These are phyloP conservation scores for Xestia ashworthii DNA, from an alignment of 2,888 invertebrate genomes.

Conservation along the genomic window DNA sequence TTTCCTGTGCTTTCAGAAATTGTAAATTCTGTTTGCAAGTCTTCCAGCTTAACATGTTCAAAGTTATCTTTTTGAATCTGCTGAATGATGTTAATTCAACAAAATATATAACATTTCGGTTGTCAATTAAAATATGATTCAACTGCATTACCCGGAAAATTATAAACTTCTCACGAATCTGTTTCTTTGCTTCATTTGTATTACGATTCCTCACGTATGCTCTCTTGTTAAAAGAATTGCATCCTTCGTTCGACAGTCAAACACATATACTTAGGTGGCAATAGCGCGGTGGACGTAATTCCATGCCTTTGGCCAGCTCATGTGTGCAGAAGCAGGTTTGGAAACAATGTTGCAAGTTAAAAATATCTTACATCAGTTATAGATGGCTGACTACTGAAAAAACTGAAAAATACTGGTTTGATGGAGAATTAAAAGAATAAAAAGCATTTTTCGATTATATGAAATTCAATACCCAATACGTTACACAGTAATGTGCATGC, in stretches of 20 bases:
- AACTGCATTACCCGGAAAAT: slow-evolving; percentile 28
- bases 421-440: slow-evolving; percentile 41
- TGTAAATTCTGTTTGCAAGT: neutral
- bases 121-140: neutral
- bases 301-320: slow-evolving; percentile 23
- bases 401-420: slow-evolving; percentile 50
- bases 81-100: slow-evolving; percentile 2
- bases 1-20: slow-evolving; percentile 10
- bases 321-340: slow-evolving; percentile 41
- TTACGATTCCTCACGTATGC: slow-evolving; percentile 23
- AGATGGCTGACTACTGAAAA: too few species aligned
- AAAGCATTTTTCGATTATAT: slow-evolving; percentile 51
- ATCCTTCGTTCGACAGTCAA: neutral
- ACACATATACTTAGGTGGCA: slow-evolving; percentile 7
- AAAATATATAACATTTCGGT: neutral
- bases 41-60: neutral
- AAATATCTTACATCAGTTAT: slow-evolving; percentile 54
- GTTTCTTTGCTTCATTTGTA: neutral
- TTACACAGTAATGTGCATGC: slow-evolving; percentile 55
- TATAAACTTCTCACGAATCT: slow-evolving; percentile 16
- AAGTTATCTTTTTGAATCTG: neutral
- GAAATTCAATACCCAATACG: slow-evolving; percentile 50
- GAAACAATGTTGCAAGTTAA: slow-evolving; percentile 48
- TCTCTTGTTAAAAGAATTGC: slow-evolving; percentile 20
- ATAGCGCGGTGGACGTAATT: slow-evolving; percentile 19